Conservation (phyloP, 2,888 invertebrate genomes). For the Choreutis nemorana region DNA sequence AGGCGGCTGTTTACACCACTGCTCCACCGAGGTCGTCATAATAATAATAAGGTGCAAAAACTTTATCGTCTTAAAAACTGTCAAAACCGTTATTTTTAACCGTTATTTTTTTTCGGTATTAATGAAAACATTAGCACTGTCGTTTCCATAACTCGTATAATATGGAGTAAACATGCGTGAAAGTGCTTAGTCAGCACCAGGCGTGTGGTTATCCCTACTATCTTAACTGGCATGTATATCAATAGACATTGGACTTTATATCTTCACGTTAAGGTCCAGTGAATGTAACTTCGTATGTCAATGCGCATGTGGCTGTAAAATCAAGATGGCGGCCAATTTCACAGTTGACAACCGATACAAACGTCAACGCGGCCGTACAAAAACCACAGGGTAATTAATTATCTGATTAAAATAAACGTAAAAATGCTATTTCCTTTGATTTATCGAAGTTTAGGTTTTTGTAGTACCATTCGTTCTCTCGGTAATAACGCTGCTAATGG, state of each 20-base stretch:
- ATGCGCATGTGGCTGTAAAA: slow-evolving; percentile 1
- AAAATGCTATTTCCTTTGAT: no score
- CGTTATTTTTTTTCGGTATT: background rate
- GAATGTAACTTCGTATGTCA: no score
- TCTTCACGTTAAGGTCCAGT: no score
- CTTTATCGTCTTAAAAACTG: background rate
- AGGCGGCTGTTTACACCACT: no score
- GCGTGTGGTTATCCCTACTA: slow-evolving; percentile 3
- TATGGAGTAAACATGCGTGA: slow-evolving; percentile 3
- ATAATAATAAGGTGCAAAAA: background rate
- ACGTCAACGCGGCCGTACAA: slow-evolving; percentile 1
- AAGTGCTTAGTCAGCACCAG: slow-evolving; percentile 3
- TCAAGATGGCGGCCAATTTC: slow-evolving; percentile 6
- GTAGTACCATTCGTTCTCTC: no score
- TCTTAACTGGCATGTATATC: no score
- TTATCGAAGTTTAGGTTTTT: no score
- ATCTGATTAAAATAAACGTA: no score
- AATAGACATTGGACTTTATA: no score
- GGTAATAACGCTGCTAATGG: no score
- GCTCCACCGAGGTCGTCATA: background rate
- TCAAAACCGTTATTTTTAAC: background rate
- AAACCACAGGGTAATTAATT: no score
- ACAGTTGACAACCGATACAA: slow-evolving; percentile 2
- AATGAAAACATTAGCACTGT: background rate
- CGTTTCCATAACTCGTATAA: background rate